These are phyloP conservation scores for Zoanthus sansibaricus DNA, from an alignment of 92 coral and sea anemone species.

Conservation along the genomic window DNA sequence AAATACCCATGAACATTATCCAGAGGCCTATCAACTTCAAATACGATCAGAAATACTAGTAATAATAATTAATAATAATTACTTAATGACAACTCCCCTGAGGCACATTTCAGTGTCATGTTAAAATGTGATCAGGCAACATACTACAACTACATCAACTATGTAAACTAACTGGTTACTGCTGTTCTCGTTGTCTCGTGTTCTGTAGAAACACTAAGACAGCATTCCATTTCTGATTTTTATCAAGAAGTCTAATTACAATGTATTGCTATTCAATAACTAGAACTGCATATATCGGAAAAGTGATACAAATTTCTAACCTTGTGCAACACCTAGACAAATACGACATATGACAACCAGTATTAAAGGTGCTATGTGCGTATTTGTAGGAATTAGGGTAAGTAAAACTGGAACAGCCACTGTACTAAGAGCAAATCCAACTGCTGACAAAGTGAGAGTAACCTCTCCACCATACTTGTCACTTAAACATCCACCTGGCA, in stretches of 20 bases:
- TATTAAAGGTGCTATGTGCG: constrained; percentile 29
- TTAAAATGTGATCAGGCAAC: no score
- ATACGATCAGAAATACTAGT: no score
- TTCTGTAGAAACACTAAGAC: no score
- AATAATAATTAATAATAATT: no score
- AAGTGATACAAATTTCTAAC: constrained; percentile 35
- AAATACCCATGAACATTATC: no score
- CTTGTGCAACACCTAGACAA: constrained; percentile 67
- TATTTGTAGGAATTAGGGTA: not conserved
- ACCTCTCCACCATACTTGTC: constrained; percentile 70
- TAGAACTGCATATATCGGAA: not conserved
- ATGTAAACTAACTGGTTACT: no score
- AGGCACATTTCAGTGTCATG: no score
- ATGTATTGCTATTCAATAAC: not conserved
- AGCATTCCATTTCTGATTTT: no score
- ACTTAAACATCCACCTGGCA: constrained; percentile 76
- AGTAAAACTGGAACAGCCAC: constrained; percentile 58
- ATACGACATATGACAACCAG: constrained; percentile 60
- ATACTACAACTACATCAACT: no score
- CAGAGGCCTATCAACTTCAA: no score
- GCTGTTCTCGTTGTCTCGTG: no score
- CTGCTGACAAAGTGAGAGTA: constrained; percentile 55
- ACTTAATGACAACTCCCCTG: no score
- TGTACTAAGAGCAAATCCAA: constrained; percentile 71
- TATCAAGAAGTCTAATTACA: not conserved